phyloP scores from a whole-genome alignment of 1,140 invertebrate genomes.

The Ceratosolen fusciceps region DNA sequence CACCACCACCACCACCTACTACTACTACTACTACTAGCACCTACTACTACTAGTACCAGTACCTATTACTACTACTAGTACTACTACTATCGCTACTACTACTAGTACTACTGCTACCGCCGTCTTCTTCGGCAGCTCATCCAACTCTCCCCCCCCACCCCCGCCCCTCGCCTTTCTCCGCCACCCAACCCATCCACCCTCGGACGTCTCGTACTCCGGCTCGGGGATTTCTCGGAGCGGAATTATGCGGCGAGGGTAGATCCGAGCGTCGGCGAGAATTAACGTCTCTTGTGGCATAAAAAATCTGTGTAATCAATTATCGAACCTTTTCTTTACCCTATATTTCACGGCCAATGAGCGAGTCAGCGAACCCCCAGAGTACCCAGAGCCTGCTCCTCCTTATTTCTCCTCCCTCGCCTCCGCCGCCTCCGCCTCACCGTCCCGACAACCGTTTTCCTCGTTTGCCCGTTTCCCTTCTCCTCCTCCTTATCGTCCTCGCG shows the following conservation, averaged over 20 bases:
- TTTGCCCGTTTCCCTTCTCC: constrained; percentile 40
- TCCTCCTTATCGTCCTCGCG: constrained; percentile 49
- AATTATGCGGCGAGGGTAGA: constrained; percentile 63
- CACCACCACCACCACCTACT: too few relatives aligned
- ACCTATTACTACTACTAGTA: too few relatives aligned
- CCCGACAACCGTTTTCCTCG: too few relatives aligned
- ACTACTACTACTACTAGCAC: too few relatives aligned
- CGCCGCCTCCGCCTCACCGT: too few relatives aligned
- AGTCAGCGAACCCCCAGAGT: constrained; percentile 59
- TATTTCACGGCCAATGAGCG: constrained; percentile 71
- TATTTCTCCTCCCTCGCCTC: constrained; percentile 23
- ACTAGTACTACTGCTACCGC: too few relatives aligned
- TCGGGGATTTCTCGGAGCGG: constrained; percentile 62
- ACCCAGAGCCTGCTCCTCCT: constrained; percentile 55
- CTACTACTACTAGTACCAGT: too few relatives aligned
- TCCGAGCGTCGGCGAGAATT: constrained; percentile 65
- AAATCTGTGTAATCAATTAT: constrained; percentile 73
- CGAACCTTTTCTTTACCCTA: constrained; percentile 70
- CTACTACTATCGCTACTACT: too few relatives aligned
- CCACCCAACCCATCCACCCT: too few relatives aligned
- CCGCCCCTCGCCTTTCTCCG: neutral
- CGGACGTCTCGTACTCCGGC: neutral
- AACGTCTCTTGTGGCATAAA: constrained; percentile 71
- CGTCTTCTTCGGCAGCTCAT: too few relatives aligned
- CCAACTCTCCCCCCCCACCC: neutral